phyloP scores from a whole-genome alignment of 35 echinoderm and acorn worm species.

The Diadema setosum region DNA sequence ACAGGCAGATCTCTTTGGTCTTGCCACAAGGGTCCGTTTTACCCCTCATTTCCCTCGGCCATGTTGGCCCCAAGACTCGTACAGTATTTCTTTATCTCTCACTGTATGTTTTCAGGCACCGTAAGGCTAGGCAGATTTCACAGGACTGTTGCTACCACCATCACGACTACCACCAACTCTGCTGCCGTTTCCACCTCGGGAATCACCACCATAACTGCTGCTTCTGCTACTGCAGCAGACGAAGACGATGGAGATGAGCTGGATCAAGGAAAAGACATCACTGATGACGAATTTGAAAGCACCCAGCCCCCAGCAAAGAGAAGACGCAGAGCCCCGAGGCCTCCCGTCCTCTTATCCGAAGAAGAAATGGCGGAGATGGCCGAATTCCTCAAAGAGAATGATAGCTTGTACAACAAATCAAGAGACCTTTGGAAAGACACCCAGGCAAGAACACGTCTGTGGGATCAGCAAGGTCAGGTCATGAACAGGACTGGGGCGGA shows the following conservation, averaged over 20 bases:
- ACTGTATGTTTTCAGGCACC: too few species aligned
- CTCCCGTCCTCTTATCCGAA: not conserved
- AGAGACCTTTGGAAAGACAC: not conserved
- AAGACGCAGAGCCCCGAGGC: not conserved
- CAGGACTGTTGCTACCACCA: too few species aligned
- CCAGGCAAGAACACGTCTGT: not conserved
- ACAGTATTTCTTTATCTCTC: too few species aligned
- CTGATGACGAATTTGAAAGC: not conserved
- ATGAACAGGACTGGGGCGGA: not conserved
- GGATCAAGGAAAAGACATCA: not conserved
- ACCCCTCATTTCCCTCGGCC: too few species aligned
- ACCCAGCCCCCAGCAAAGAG: not conserved
- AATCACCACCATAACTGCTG: not conserved
- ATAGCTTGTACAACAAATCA: not conserved
- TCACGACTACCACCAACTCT: too few species aligned
- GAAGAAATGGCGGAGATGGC: not conserved
- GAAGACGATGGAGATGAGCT: not conserved
- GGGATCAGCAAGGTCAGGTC: constrained; percentile 1
- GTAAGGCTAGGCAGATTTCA: too few species aligned
- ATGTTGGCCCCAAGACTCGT: too few species aligned
- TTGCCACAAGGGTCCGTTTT: too few species aligned
- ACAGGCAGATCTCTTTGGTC: too few species aligned
- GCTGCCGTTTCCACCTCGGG: not conserved
- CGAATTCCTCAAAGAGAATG: not conserved
- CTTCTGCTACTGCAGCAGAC: not conserved